These are phyloP conservation scores for Anagyrus pseudococci DNA, from an alignment of 2,888 invertebrate genomes.

Conservation along the genomic window DNA sequence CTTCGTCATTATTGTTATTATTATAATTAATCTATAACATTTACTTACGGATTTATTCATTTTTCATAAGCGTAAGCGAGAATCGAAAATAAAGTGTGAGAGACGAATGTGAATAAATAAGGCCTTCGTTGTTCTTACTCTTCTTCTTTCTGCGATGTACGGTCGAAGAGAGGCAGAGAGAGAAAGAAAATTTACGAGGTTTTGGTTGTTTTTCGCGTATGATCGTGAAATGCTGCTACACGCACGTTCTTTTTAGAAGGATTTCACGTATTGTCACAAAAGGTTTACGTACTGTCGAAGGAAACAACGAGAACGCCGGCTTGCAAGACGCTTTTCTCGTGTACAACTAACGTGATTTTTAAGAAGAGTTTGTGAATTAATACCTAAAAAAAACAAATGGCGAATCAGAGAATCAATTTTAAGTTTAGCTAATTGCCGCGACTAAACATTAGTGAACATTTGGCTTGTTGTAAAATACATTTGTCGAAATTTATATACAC, in stretches of 20 bases:
- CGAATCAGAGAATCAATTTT: constrained; percentile 35
- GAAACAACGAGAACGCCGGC: constrained; percentile 13
- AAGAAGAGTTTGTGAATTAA: constrained; percentile 10
- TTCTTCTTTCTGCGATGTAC: too few species aligned
- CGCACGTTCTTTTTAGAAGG: constrained; percentile 9
- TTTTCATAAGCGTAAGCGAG: constrained; percentile 22
- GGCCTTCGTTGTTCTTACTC: constrained; percentile 5
- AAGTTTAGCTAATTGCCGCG: constrained; percentile 15
- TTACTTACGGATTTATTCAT: constrained; percentile 37
- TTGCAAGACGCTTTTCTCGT: constrained; percentile 30
- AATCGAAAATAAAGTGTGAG: neutral
- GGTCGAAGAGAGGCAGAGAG: neutral
- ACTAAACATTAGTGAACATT: constrained; percentile 15
- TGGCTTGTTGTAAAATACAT: constrained; percentile 34
- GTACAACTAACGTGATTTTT: constrained; percentile 31
- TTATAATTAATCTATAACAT: constrained; percentile 49
- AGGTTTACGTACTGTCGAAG: constrained; percentile 13
- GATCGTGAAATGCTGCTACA: constrained; percentile 15
- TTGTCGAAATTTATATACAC: constrained; percentile 32
- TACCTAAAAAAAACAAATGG: constrained; percentile 7
- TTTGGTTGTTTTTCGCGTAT: constrained; percentile 3
- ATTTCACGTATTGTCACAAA: constrained; percentile 7
- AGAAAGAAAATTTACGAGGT: constrained; percentile 1
- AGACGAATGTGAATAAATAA: neutral
- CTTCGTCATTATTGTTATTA: constrained; percentile 61